Evolutionary conservation across 2,888 invertebrate species (phyloP).

Genomic region (Erebia ligea): DNA sequence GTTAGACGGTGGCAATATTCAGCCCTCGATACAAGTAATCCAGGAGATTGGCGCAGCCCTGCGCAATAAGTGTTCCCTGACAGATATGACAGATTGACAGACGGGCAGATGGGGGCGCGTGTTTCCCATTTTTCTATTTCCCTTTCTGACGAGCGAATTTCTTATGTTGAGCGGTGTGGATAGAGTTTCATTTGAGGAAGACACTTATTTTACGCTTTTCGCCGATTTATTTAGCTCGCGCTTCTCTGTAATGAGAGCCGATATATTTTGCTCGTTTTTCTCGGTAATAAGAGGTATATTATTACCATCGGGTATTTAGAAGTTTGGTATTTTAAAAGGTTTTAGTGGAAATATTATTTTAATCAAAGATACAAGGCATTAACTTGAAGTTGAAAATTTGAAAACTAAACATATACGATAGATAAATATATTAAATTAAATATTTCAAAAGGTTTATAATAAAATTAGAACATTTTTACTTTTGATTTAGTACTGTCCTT

Average conservation of each 20-base stretch:
- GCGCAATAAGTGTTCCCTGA: conserved; percentile 34
- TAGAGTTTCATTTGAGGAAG: neutral
- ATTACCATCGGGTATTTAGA: no score
- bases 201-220: neutral
- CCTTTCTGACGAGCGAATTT: conserved; percentile 5
- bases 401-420: no score
- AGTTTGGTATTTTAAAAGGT: no score
- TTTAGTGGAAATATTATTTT: no score
- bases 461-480: no score
- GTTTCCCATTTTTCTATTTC: conserved; percentile 34
- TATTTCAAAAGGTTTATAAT: no score
- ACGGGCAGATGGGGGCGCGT: conserved; percentile 44
- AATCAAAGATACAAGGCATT: no score
- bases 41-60: conserved; percentile 28
- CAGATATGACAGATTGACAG: conserved; percentile 44
- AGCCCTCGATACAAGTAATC: conserved; percentile 32
- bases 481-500: no score
- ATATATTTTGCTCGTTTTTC: neutral
- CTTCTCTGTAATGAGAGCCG: no score
- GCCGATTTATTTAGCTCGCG: neutral
- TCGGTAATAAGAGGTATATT: no score
- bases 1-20: conserved; percentile 12
- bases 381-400: no score
- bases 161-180: neutral
- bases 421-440: no score